These are phyloP conservation scores for Frankliniella fusca DNA, from an alignment of 2,888 invertebrate species.

Conservation along the genomic window DNA sequence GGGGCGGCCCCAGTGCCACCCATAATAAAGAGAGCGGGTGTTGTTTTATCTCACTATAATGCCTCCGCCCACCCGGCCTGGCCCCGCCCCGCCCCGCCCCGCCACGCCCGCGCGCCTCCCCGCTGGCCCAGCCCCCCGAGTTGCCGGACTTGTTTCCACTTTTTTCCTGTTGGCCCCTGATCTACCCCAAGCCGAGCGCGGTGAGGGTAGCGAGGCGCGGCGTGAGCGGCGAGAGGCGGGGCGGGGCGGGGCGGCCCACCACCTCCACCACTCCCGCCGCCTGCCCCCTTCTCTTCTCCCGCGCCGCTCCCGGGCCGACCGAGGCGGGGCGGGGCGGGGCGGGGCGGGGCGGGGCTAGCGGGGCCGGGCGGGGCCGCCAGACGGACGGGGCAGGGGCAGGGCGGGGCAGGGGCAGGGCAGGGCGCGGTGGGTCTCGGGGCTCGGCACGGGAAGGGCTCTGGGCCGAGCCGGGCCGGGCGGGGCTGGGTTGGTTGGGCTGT, in stretches of 20 bases:
- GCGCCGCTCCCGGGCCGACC: background rate
- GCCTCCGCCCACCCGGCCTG: background rate
- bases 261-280: background rate
- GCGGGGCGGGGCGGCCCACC: background rate
- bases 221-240: background rate
- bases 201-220: constrained; percentile 10
- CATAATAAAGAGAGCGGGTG: constrained; percentile 18
- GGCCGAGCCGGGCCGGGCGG: background rate
- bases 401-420: background rate
- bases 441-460: background rate
- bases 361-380: background rate
- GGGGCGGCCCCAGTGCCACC: background rate
- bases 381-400: background rate
- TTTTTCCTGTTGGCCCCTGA: constrained; percentile 24
- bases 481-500: background rate
- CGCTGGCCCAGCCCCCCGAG: background rate
- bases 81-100: background rate
- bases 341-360: background rate
- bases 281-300: background rate
- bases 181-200: constrained; percentile 19
- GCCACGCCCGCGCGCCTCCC: background rate
- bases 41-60: constrained; percentile 25
- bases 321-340: background rate
- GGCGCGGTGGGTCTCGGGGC: background rate
- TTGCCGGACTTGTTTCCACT: constrained; percentile 24